Evolutionary conservation across 2,888 invertebrate species (phyloP).

Genomic region (Drosophila pseudotalamancana): DNA sequence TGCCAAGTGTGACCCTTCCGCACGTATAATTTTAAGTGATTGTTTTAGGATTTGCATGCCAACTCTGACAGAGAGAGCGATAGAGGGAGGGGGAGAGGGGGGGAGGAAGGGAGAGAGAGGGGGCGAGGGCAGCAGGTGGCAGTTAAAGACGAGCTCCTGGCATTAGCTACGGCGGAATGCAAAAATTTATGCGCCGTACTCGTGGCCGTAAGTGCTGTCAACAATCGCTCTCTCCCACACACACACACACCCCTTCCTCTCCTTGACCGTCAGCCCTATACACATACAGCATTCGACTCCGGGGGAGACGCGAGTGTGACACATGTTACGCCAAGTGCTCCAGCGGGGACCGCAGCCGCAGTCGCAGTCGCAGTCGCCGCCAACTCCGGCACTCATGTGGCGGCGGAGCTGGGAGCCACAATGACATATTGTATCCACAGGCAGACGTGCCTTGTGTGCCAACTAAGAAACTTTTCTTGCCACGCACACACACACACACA

Average conservation of each 20-base stretch:
- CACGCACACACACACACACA: not conserved
- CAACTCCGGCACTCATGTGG: conserved; percentile 28
- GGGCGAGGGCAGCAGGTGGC: conserved; percentile 23
- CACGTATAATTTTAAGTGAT: conserved; percentile 57
- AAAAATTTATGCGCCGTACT: conserved; percentile 59
- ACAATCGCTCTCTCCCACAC: conserved; percentile 33
- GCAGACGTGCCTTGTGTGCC: conserved; percentile 64
- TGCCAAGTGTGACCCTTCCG: conserved; percentile 42
- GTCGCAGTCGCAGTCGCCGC: no score
- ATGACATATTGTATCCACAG: conserved; percentile 79
- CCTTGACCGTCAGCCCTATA: conserved; percentile 20
- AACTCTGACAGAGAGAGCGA: conserved; percentile 35
- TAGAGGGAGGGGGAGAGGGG: not conserved
- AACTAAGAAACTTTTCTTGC: conserved; percentile 61
- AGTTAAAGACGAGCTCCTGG: not conserved
- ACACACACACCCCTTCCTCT: not conserved
- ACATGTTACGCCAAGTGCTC: conserved; percentile 58
- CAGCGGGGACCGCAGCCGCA: conserved; percentile 20
- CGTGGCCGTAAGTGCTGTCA: conserved; percentile 67
- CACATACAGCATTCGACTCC: no score
- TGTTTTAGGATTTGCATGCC: conserved; percentile 64
- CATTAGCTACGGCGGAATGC: conserved; percentile 30
- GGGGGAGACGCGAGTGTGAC: conserved; percentile 39
- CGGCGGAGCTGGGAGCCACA: conserved; percentile 46
- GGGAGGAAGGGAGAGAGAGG: not conserved